These are phyloP conservation scores for Tragelaphus strepsiceros DNA, from an alignment of 2,113 vertebrate species.

Conservation along the genomic window DNA sequence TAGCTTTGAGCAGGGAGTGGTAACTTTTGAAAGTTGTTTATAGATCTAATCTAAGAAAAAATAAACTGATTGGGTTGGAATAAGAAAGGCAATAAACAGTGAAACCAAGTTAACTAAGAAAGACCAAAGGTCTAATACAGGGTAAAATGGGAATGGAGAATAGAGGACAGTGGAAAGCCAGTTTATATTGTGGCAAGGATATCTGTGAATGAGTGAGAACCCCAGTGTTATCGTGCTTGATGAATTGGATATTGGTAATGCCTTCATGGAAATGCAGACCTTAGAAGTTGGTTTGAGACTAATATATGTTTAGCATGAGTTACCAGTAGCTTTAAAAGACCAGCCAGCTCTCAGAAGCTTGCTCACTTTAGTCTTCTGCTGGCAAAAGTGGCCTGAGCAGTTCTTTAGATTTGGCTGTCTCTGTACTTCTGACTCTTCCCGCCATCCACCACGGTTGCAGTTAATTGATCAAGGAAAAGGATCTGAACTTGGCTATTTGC, in stretches of 20 bases:
- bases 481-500: not conserved
- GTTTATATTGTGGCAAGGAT: not conserved
- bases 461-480: not conserved
- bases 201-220: not conserved
- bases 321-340: not conserved
- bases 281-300: not conserved
- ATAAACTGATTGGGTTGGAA: not conserved
- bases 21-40: not conserved
- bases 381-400: not conserved
- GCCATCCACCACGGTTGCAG: not conserved
- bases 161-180: not conserved
- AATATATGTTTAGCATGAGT: not conserved
- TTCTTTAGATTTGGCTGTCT: not conserved
- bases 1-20: not conserved
- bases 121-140: not conserved
- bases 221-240: not conserved
- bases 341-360: not conserved
- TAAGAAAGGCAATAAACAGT: constrained; percentile 11
- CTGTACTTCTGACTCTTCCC: not conserved
- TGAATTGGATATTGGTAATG: not conserved
- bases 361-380: not conserved
- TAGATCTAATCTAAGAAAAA: not conserved
- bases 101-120: not conserved
- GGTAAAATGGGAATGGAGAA: not conserved
- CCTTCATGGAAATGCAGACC: not conserved